Base-by-base conservation (phyloP, 2,113 vertebrate species). In the Aramus guarauna region DNA sequence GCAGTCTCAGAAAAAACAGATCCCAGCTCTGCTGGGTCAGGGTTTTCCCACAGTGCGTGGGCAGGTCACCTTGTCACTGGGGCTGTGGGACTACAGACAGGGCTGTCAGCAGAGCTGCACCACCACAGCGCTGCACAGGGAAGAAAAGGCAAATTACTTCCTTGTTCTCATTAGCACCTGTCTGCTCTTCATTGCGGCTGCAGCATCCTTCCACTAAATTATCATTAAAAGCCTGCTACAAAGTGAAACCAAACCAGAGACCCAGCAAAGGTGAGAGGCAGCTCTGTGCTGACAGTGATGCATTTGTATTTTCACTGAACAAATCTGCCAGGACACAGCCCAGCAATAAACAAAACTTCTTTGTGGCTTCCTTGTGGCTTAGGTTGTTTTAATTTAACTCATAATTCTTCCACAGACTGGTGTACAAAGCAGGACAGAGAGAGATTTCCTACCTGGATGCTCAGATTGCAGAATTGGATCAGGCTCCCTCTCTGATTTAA, bases 301-400 rank as follows among this genome's bases (percentile, higher is more conserved):
- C 0, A 0, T n/a, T 75, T 75, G 1, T 24, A 15, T 45, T 29
- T 74, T 55, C 4, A 5, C 13, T 45, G 20, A 59, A 37, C 0
- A 0, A 32, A 55, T 18, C 4, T 64, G 20, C 15, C 23, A 26
- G 32, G 12, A 59, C 6, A 59, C 2, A 11, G 27, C 16, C 17
- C 34, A 37, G 37, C 27, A 43, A 32, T 64, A 36, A 50, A 43
- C 4, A 30, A 59, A n/a, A 52, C 12, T 24, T 50, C 12, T 15
- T 58, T 69, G 39, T 45, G 62, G 24, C 36, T 27, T 72, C 58
- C 13, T 15, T 16, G 27, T 55, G n/a, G 39, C 6, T 56, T 32
- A 56, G 12, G 26, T 58, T 50, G 21, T 59, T 48, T 58, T 22
- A n/a, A 47, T 58, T 34, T 67, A 52, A 34, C 17, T 60, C 20